Conservation (phyloP, 2,113 vertebrate species). For the Pantherophis guttatus region DNA sequence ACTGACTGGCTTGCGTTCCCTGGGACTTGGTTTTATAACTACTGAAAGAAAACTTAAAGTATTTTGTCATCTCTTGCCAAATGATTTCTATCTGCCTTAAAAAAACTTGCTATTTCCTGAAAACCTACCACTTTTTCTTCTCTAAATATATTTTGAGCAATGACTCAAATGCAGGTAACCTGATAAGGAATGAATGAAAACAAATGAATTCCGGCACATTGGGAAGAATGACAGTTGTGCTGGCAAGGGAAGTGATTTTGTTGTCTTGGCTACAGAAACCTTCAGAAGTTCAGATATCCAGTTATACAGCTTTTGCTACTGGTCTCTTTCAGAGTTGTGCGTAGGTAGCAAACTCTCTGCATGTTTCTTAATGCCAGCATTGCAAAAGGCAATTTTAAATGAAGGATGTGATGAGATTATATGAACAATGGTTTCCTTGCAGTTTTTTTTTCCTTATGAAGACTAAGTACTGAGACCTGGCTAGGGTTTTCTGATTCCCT, state of each 20-base stretch:
- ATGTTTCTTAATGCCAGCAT: background rate
- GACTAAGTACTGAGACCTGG: too few relatives aligned
- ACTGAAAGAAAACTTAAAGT: constrained; percentile 72
- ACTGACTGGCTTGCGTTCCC: constrained; percentile 43
- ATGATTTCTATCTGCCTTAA: constrained; percentile 80
- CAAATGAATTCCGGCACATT: constrained; percentile 61
- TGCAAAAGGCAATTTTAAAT: background rate
- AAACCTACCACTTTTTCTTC: constrained; percentile 62
- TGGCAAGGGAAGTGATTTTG: background rate
- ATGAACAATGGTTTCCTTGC: background rate
- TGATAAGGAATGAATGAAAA: constrained; percentile 69
- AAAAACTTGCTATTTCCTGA: constrained; percentile 82
- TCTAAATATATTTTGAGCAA: constrained; percentile 66
- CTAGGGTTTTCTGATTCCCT: background rate
- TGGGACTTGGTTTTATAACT: constrained; percentile 30
- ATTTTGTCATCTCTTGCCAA: constrained; percentile 76
- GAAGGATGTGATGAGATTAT: accelerated
- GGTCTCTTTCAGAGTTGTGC: background rate
- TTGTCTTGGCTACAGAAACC: constrained; percentile 36
- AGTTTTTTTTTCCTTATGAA: accelerated
- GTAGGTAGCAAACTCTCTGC: background rate
- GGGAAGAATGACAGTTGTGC: constrained; percentile 38
- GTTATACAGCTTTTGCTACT: background rate
- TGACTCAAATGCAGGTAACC: constrained; percentile 76
- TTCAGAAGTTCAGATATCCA: background rate